A percentile compares a stretch with the other conserved stretches of the same genome.
Conservation (phyloP, 2,113 vertebrate species). For the Rhipidura dahli region DNA sequence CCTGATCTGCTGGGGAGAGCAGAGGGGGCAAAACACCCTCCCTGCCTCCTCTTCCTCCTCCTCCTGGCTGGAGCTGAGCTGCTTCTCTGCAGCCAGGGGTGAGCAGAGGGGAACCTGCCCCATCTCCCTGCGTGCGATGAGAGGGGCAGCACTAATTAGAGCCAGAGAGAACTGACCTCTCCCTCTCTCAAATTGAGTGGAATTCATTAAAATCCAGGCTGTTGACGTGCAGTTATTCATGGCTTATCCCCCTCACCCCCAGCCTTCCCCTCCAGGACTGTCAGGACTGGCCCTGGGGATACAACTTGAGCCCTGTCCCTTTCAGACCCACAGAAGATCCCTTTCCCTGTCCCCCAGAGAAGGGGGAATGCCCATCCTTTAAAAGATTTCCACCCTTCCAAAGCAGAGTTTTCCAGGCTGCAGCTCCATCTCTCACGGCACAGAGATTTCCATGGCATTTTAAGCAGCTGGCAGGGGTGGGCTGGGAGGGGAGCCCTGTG, state of each 20-base stretch:
- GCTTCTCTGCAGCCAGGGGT: neutral
- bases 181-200: neutral
- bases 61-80: neutral
- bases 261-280: neutral
- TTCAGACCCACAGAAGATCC: neutral
- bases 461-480: neutral
- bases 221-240: neutral
- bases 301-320: neutral
- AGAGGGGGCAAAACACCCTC: neutral
- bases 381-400: neutral
- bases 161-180: neutral
- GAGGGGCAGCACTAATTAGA: constrained; percentile 31
- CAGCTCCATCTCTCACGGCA: neutral
- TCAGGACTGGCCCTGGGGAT: neutral
- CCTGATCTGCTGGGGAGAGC: neutral
- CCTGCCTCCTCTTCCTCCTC: neutral
- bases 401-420: neutral
- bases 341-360: neutral
- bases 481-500: neutral
- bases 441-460: neutral
- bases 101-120: neutral
- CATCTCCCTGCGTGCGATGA: neutral
- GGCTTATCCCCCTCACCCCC: neutral
- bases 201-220: constrained; percentile 41
- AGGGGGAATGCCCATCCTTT: neutral